Conservation (phyloP, 2,888 invertebrate species). For the Drosophila subquinaria region DNA sequence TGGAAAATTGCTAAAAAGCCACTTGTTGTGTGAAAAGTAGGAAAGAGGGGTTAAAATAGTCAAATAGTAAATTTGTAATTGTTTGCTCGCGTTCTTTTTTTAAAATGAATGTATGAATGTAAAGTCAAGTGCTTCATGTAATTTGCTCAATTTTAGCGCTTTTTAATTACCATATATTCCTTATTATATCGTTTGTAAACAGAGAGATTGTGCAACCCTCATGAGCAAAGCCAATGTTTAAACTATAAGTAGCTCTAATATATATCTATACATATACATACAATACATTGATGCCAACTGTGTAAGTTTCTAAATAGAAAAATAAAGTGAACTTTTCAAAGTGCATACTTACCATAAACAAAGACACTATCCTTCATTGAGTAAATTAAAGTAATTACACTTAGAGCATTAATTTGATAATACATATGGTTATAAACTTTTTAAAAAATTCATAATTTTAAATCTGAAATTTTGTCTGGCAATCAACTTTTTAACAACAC, state of each 20-base stretch:
- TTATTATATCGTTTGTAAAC: conserved; percentile 50
- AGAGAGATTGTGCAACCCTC: conserved; percentile 35
- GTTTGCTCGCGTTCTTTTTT: conserved; percentile 38
- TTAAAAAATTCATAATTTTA: too few relatives aligned
- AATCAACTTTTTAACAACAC: too few relatives aligned
- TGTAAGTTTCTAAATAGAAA: conserved; percentile 55
- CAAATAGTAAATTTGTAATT: conserved; percentile 33
- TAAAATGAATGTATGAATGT: conserved; percentile 27
- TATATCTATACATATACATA: conserved; percentile 41
- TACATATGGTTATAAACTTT: too few relatives aligned
- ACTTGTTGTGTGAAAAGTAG: too few relatives aligned
- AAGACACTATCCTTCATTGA: neutral
- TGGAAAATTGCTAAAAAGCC: too few relatives aligned
- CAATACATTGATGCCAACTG: conserved; percentile 45
- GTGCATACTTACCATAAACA: conserved; percentile 32
- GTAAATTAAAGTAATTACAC: too few relatives aligned
- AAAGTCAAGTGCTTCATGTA: conserved; percentile 67
- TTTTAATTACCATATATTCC: conserved; percentile 54
- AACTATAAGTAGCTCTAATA: conserved; percentile 72
- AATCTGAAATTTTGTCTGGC: too few relatives aligned
- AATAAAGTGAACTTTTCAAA: conserved; percentile 45
- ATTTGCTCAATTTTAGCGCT: conserved; percentile 77
- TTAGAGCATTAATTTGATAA: neutral
- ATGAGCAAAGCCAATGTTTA: conserved; percentile 72
- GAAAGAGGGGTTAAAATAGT: too few relatives aligned